phyloP scores from a whole-genome alignment of 2,113 vertebrate species.

The Paramormyrops kingsleyae region DNA sequence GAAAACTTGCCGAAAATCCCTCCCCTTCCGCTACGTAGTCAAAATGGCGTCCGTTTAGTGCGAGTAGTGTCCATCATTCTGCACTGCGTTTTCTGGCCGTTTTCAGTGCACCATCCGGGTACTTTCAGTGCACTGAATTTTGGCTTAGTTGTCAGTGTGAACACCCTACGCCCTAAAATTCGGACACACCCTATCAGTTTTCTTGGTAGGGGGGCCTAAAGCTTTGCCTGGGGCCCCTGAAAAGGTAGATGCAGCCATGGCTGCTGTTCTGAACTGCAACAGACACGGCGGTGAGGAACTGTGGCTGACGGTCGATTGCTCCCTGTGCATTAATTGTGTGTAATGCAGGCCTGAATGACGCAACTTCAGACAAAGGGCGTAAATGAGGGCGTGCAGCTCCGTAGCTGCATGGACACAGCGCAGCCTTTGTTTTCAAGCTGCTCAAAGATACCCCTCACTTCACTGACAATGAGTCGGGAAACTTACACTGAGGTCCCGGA shows the following conservation, averaged over 20 bases:
- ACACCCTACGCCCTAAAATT: too few species aligned
- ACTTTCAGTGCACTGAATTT: too few species aligned
- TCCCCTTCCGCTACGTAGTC: too few species aligned
- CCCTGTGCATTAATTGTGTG: not conserved
- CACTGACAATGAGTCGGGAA: not conserved
- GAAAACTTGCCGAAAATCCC: too few species aligned
- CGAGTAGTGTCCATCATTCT: too few species aligned
- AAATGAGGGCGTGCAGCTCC: not conserved
- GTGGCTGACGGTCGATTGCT: not conserved
- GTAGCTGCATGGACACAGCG: not conserved
- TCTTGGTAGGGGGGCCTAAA: not conserved
- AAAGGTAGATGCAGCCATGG: not conserved
- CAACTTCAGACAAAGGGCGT: not conserved
- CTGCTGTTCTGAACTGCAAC: not conserved
- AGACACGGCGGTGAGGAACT: not conserved
- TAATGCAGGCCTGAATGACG: not conserved
- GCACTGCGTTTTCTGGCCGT: too few species aligned
- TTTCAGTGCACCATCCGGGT: too few species aligned
- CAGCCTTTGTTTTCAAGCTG: not conserved
- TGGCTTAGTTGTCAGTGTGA: too few species aligned
- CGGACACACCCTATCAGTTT: too few species aligned
- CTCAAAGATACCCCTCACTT: not conserved
- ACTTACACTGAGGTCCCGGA: slow-evolving; percentile 88
- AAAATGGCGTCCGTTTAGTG: too few species aligned
- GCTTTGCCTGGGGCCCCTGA: not conserved